phyloP scores from a whole-genome alignment of 2,113 vertebrate genomes.

The Ictidomys tridecemlineatus region DNA sequence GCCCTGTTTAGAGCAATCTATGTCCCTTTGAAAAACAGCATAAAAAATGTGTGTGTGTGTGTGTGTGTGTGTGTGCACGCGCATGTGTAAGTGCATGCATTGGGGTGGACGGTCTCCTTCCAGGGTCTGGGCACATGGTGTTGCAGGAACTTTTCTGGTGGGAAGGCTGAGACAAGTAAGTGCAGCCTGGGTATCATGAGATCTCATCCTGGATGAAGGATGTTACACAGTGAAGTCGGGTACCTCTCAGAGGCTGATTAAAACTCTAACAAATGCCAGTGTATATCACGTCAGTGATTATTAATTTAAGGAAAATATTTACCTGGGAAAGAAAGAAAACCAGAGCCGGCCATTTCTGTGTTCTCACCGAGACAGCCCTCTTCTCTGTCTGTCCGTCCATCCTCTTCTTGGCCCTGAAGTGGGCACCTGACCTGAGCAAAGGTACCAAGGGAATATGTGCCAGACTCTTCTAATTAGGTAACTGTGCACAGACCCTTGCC shows the following conservation, averaged over 20 bases:
- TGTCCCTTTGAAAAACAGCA: not conserved
- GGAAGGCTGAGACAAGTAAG: slow-evolving; percentile 58
- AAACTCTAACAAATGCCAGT: slow-evolving; percentile 89
- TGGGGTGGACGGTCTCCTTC: not conserved
- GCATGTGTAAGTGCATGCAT: fast-evolving
- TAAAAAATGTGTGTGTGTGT: not conserved
- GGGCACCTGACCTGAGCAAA: slow-evolving; percentile 86
- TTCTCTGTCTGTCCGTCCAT: slow-evolving; percentile 80
- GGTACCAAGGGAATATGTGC: slow-evolving; percentile 87
- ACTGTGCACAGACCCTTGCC: slow-evolving; percentile 86
- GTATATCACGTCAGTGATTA: slow-evolving; percentile 90
- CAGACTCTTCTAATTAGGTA: slow-evolving; percentile 91
- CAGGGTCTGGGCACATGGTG: not conserved
- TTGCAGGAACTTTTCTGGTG: not conserved
- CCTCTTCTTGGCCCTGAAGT: slow-evolving; percentile 89
- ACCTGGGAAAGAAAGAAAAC: slow-evolving; percentile 86
- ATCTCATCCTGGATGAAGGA: slow-evolving; percentile 84
- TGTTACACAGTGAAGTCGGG: slow-evolving; percentile 83
- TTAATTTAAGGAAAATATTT: slow-evolving; percentile 94
- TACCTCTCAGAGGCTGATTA: slow-evolving; percentile 90
- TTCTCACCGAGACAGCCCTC: slow-evolving; percentile 78
- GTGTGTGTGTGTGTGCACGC: too few relatives aligned
- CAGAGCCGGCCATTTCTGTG: slow-evolving; percentile 83
- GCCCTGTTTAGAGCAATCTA: not conserved
- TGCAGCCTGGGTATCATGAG: slow-evolving; percentile 73